phyloP scores from a whole-genome alignment of 2,797 vertebrate genomes.

The Lophotriccus pileatus region DNA sequence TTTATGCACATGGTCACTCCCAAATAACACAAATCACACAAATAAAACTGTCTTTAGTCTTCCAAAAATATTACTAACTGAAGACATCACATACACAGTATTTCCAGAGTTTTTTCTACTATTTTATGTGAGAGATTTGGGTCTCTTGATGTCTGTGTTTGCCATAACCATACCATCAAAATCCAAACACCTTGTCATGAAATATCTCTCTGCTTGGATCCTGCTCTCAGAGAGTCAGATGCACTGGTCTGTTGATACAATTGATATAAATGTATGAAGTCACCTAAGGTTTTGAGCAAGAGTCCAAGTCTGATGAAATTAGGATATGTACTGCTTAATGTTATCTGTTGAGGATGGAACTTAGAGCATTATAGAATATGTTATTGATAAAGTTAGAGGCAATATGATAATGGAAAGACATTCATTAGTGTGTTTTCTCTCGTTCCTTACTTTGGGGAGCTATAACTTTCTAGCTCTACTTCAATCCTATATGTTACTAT shows the following conservation, averaged over 20 bases:
- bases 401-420: slow-evolving; percentile 5
- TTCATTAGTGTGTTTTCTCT: background rate
- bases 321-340: background rate
- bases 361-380: slow-evolving; percentile 17
- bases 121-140: background rate
- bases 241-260: background rate
- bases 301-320: slow-evolving; percentile 50
- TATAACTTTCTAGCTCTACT: background rate
- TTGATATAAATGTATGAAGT: slow-evolving; percentile 53
- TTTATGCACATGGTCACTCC: background rate
- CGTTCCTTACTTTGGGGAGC: background rate
- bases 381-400: slow-evolving; percentile 32
- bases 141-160: background rate
- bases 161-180: background rate
- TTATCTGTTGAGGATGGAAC: slow-evolving; percentile 39
- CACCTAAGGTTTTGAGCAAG: slow-evolving; percentile 23
- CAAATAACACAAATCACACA: background rate
- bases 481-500: background rate
- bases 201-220: background rate
- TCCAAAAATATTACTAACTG: background rate
- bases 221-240: background rate
- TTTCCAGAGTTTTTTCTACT: background rate
- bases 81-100: background rate
- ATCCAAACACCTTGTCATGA: background rate
- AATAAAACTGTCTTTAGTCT: background rate